Evolutionary conservation across 2,888 invertebrate genomes (phyloP).

Genomic region (Trileptium ribeirensis): DNA sequence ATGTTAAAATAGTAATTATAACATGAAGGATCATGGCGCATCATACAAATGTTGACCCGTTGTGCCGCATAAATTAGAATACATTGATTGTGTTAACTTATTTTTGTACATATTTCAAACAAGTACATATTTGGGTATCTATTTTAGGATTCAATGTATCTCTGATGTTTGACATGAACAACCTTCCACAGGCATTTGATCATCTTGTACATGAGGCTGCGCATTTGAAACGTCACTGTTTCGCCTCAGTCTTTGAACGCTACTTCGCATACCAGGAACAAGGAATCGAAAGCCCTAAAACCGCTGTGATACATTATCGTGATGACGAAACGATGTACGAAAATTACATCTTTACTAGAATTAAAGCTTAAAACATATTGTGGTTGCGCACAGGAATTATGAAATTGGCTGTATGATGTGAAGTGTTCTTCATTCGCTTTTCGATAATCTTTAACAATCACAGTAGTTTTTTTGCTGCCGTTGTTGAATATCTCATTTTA

Average conservation of each 20-base stretch:
- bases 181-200: slow-evolving; percentile 73
- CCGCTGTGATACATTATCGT: slow-evolving; percentile 95
- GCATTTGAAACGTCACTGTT: slow-evolving; percentile 91
- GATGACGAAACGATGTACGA: slow-evolving; percentile 94
- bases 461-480: too few species aligned
- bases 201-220: slow-evolving; percentile 78
- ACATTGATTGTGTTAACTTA: too few species aligned
- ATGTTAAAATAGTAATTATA: neutral
- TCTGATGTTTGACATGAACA: slow-evolving; percentile 80
- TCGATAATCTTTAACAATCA: too few species aligned
- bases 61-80: too few species aligned
- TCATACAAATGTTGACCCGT: neutral
- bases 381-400: too few species aligned
- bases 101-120: too few species aligned
- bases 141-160: slow-evolving; percentile 82
- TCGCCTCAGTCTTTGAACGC: slow-evolving; percentile 97
- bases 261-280: slow-evolving; percentile 96
- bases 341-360: too few species aligned
- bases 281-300: slow-evolving; percentile 78
- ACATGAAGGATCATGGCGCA: neutral
- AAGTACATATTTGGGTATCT: too few species aligned
- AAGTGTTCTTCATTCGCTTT: neutral
- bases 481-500: too few species aligned
- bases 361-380: too few species aligned
- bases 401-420: too few species aligned